Percentiles rank a stretch among this genome's conserved stretches.
phyloP scores from a whole-genome alignment of 2,888 invertebrate species.

The Idaea biselata region DNA sequence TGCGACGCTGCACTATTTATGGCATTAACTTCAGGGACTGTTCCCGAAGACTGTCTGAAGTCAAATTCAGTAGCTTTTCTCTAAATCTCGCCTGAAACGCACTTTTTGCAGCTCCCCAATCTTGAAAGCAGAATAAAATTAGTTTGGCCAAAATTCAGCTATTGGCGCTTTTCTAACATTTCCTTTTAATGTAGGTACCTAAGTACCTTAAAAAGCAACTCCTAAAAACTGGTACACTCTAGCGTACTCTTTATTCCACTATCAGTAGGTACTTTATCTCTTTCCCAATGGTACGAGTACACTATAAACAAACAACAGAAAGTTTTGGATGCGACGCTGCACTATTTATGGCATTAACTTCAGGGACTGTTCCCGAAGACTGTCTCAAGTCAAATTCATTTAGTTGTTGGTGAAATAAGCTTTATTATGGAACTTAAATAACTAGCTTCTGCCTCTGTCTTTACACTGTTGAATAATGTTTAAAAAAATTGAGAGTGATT shows the following conservation, averaged over 20 bases:
- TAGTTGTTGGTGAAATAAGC: not conserved
- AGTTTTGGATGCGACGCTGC: slow-evolving; percentile 1
- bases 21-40: not conserved
- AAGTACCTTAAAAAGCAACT: not conserved
- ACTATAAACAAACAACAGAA: not conserved
- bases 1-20: not conserved
- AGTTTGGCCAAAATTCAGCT: too few species aligned
- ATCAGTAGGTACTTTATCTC: not conserved
- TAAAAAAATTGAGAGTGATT: too few species aligned
- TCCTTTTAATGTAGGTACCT: too few species aligned
- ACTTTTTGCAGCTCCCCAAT: too few species aligned
- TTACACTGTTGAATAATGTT: not conserved
- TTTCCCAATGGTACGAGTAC: not conserved
- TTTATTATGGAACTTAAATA: not conserved
- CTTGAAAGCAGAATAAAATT: too few species aligned
- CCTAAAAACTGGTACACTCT: not conserved
- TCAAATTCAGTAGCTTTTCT: too few species aligned
- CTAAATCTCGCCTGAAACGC: too few species aligned
- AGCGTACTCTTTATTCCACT: not conserved
- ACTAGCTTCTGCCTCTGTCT: not conserved
- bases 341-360: not conserved
- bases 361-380: not conserved
- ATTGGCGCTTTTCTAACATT: too few species aligned
- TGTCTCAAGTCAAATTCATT: not conserved
- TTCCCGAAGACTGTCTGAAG: not conserved